Evolutionary conservation across 2,113 vertebrate species (phyloP), one percentile per base, ranked within the genome.

Genomic region (Syrmaticus mikado): DNA sequence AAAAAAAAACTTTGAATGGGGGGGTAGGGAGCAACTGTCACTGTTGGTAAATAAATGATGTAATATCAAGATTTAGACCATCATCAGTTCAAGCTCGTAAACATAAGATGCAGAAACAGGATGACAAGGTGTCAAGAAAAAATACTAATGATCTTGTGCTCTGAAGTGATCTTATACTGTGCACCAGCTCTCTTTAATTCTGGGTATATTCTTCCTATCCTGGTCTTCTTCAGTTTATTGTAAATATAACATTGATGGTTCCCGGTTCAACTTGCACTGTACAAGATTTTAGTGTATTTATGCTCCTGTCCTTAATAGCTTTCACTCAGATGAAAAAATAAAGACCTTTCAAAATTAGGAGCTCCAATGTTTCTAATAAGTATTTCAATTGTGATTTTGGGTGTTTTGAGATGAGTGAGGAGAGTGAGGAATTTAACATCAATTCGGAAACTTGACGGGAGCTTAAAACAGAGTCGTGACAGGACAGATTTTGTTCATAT

Each of bases 371-470:
- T 65, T 80, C 53, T 11, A 3, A 45, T 65, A 14, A 80, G 12
- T 45, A 80, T 50, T 80, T 66, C 25, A 32, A 3, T 80, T 61
- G 46, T 0, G 0, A 27, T 61, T 85, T 85, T 28, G 43, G 30
- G 19, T 16, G 14, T 74, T 93, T 83, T 13, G 12, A 74, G 22
- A 28, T n/a, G 57, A 13, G 11, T 43, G 62, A 64, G 21, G 8
- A 80, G 22, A 19, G 34, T 17, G 8, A 66, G 27, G 40, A 38
- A 43, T 65, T 65, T 78, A 9, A 38, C 0, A 5, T 19, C 0
- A 0, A 28, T 71, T 9, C 53, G 24, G 25, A 88, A 72, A 58
- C 27, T 10, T 76, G 21, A 6, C 48, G 6, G 14, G 17, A 78
- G 6, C 32, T 78, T 88, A 81, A 76, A 66, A 58, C 6, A 10